Evolutionary conservation across 2,888 invertebrate genomes (phyloP), one percentile per base, ranked within the genome.

Genomic region (Lottia gigantea): DNA sequence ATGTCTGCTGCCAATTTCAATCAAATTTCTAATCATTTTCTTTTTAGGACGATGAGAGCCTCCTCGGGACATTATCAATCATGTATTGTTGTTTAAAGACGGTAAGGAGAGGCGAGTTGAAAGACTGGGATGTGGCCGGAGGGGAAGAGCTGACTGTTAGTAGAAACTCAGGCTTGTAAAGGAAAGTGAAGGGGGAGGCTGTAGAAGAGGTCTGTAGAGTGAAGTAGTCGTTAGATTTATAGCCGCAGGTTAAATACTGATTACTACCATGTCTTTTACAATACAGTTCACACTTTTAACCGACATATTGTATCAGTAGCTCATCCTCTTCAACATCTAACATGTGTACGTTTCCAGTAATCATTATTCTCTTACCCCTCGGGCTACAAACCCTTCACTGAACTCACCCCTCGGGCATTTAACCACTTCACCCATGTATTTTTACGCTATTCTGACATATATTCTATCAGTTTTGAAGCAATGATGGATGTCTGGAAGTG

Each of bases 151-250:
- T 40, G 55, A 55, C 55, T 55, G 55, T 23, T 55, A 55, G 55
- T 14, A 55, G 40, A 40, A 40, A 8, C 40, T 40, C 40, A 8
- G 40, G 40, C 11, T 40, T 6, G 7, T 40, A 40, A 11, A 40
- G 11, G 40, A 40, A 40, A 40, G 40, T 40, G 40, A 40, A 40
- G 40, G 40, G 6, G 40, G 40, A 6, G 40, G 40, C 11, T 40
- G 40, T 4, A 3, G 40, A 40, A 6, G 40, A 11, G 6, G 11
- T 40, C 8, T 40, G 40, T 8, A 55, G 14, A 19, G 11, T 55
- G 55, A 55, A 55, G 55, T 55, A 23, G 19, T 55, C 55, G 55
- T 55, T 55, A 55, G 55, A 23, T 55, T 55, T 23, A 15, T 55
- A 23, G 19, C 55, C 55, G 19, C 55, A 14, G 23, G 55, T 19